Evolutionary conservation across 1,140 invertebrate genomes (phyloP), one percentile per base, ranked within the genome.

Genomic region (Helicoverpa zea): DNA sequence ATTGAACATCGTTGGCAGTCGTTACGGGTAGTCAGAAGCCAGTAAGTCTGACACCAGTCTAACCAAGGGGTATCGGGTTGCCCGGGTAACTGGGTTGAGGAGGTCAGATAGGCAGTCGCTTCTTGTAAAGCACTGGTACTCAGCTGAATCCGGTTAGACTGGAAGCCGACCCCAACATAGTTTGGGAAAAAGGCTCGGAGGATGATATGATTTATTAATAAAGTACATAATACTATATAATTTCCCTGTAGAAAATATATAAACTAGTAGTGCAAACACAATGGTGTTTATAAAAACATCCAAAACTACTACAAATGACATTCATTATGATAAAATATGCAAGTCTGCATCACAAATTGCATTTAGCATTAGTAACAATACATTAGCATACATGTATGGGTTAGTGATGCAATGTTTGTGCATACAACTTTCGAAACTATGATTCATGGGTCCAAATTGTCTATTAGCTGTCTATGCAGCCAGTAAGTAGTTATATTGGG

Each of bases 401-500:
- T 9, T 58, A 56, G 30, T 74, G 72, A 74, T 74, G 72, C 13
- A 74, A 74, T 10, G 56, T 29, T 30, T 43, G 9, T 74, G 29
- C 23, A 43, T 3, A 70, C n/a, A 18, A 58, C 29, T 74, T 74
- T 74, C 54, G 43, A 16, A 70, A 52, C 43, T 23, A 18, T 54
- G 43, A 51, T 12, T 70, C 66, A 70, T 47, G 43, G 72, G 7
- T 10, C 72, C 30, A 59, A 73, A 56, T 74, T 59, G 68, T 72
- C 51, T 72, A 72, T 16, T 35, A 64, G 3, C 30, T 61, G 12
- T 23, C 12, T 59, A 11, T 59, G 10, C 23, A 7, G 61, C 23
- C 3, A 35, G 23, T 63, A 35, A 16, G 13, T n/a, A 4, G n/a
- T 23, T 23, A 2, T 23, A 23, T 23, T 23, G 2, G 2, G 23